Conservation (phyloP, 2,797 vertebrate species). For the Ispidina lecontei region DNA sequence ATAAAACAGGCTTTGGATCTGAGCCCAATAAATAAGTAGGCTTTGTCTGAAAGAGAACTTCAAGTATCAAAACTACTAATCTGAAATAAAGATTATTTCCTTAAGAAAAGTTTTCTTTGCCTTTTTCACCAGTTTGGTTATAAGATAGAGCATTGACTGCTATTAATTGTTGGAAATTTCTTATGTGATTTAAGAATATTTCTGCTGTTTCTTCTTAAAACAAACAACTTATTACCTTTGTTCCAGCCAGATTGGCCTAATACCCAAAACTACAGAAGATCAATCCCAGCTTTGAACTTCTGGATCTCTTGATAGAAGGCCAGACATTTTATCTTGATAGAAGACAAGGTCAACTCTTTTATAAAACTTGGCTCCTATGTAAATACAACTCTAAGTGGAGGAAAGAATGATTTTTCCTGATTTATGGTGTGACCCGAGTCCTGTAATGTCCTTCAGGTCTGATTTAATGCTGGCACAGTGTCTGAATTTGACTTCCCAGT, state of each 20-base stretch:
- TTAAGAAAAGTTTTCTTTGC: neutral
- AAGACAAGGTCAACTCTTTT: conserved; percentile 53
- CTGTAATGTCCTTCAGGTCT: conserved; percentile 58
- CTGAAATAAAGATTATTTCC: neutral
- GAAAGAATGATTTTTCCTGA: conserved; percentile 35
- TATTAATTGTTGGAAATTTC: neutral
- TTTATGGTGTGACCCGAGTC: conserved; percentile 54
- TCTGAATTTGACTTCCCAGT: conserved; percentile 50
- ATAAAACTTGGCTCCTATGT: conserved; percentile 24
- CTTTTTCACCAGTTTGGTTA: neutral
- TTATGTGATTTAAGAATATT: neutral
- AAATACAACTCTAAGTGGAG: conserved; percentile 54
- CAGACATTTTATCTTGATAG: neutral
- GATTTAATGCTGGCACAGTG: conserved; percentile 65
- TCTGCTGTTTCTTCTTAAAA: too few relatives aligned
- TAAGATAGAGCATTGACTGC: neutral
- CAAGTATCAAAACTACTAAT: neutral
- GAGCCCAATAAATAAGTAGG: neutral
- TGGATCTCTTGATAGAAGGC: neutral
- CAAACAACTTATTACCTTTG: neutral
- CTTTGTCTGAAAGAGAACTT: neutral
- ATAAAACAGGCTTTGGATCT: neutral
- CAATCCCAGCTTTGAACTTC: conserved; percentile 23
- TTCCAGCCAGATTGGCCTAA: neutral
- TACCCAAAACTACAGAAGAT: neutral